These are phyloP conservation scores for Eupithecia pulchellata DNA, from an alignment of 2,888 invertebrate genomes.

Conservation along the genomic window DNA sequence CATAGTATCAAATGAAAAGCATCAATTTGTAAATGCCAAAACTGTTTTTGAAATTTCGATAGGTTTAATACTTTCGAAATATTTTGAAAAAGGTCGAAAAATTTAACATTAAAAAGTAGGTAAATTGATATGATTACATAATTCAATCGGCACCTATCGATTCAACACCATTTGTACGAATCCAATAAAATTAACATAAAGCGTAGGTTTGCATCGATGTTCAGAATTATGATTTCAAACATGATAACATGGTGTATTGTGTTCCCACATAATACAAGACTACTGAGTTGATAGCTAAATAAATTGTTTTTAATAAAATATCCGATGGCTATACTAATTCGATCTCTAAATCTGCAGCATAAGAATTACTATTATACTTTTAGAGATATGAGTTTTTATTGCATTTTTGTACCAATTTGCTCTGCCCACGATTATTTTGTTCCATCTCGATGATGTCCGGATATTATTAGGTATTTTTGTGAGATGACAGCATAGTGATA, in stretches of 20 bases:
- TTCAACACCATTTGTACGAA: conserved; percentile 49
- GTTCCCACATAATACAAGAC: conserved; percentile 24
- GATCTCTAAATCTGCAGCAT: not conserved
- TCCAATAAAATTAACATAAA: conserved; percentile 49
- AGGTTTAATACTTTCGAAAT: too few species aligned
- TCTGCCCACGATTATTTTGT: conserved; percentile 5
- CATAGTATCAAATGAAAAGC: too few species aligned
- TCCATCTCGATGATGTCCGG: not conserved
- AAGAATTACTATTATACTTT: not conserved
- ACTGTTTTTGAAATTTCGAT: too few species aligned
- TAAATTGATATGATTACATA: not conserved
- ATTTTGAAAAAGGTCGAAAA: too few species aligned
- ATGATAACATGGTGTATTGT: conserved; percentile 26
- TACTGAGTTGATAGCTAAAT: conserved; percentile 21
- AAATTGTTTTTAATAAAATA: conserved; percentile 16
- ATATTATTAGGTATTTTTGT: not conserved
- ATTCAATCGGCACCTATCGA: conserved; percentile 46
- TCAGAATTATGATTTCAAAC: conserved; percentile 38
- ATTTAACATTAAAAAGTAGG: too few species aligned
- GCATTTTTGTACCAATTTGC: not conserved
- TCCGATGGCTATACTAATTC: conserved; percentile 2
- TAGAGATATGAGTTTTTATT: conserved; percentile 20
- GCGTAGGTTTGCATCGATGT: conserved; percentile 50
- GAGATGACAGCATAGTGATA: not conserved
- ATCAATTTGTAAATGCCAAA: too few species aligned